phyloP scores from a whole-genome alignment of 1,140 invertebrate genomes.

The Drosophila parvula region DNA sequence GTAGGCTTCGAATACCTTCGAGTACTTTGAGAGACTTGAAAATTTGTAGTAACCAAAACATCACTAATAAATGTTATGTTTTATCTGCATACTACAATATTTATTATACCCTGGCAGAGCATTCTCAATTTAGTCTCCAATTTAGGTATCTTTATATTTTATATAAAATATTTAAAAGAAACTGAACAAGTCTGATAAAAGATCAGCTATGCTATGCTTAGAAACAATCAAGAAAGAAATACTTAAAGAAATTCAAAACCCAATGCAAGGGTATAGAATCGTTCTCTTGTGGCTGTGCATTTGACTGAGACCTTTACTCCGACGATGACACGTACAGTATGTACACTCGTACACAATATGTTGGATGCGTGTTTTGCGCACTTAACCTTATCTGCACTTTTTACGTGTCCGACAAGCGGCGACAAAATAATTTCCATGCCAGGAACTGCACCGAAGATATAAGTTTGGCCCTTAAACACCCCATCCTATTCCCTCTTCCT shows the following conservation, averaged over 20 bases:
- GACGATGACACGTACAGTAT: constrained; percentile 49
- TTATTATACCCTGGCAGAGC: too few relatives aligned
- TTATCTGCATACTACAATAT: too few relatives aligned
- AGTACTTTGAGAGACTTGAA: too few relatives aligned
- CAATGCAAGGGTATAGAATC: constrained; percentile 20
- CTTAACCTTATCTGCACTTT: constrained; percentile 16
- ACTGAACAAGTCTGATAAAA: background rate
- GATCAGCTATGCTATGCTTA: background rate
- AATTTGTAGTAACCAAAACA: too few relatives aligned
- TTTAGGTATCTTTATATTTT: too few relatives aligned
- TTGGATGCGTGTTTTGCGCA: constrained; percentile 37
- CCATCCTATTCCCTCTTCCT: background rate
- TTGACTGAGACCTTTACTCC: constrained; percentile 38
- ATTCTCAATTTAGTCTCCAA: too few relatives aligned
- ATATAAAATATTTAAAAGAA: too few relatives aligned
- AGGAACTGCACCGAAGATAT: background rate
- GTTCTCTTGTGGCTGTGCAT: constrained; percentile 20
- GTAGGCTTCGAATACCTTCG: background rate
- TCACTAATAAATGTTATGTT: too few relatives aligned
- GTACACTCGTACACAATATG: constrained; percentile 26
- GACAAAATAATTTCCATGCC: constrained; percentile 23
- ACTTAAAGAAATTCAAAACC: constrained; percentile 11
- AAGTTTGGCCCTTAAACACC: background rate
- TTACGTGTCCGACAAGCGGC: constrained; percentile 35
- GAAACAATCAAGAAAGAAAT: background rate